A percentile compares a stretch with the other conserved stretches of the same genome.
Conservation (phyloP, 64 coral and sea anemone species). For the Platygyra sinensis region DNA sequence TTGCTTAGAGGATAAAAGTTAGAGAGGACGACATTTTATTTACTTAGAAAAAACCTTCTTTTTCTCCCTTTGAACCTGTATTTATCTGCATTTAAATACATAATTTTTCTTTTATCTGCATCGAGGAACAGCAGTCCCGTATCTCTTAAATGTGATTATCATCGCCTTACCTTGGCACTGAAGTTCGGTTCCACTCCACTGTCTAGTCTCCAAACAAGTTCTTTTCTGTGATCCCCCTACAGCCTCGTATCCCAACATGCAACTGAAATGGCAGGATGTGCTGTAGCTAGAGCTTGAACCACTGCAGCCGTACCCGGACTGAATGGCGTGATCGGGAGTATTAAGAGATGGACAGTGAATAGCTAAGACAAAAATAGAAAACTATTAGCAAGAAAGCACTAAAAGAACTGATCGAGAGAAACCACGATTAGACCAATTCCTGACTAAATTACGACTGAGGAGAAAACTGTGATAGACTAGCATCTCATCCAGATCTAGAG, state of each 20-base stretch:
- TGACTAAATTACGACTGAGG: too few relatives aligned
- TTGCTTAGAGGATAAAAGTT: too few relatives aligned
- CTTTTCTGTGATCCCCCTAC: constrained; percentile 24
- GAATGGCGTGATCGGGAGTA: constrained; percentile 9
- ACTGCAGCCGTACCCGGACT: constrained; percentile 24
- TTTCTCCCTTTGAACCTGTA: too few relatives aligned
- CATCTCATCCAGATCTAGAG: too few relatives aligned
- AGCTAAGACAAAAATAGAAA: constrained; percentile 7
- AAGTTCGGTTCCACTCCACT: constrained; percentile 44
- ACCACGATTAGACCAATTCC: too few relatives aligned
- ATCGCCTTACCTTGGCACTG: constrained; percentile 38
- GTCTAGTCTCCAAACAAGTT: constrained; percentile 28
- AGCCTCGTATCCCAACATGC: constrained; percentile 31
- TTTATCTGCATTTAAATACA: too few relatives aligned
- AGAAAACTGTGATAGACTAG: neutral
- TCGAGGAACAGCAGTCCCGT: neutral
- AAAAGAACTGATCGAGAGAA: too few relatives aligned
- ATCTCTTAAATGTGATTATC: neutral
- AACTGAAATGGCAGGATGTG: constrained; percentile 43
- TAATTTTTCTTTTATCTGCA: too few relatives aligned
- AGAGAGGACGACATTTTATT: too few relatives aligned
- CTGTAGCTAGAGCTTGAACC: constrained; percentile 8
- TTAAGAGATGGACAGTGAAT: constrained; percentile 12
- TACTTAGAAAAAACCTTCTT: too few relatives aligned
- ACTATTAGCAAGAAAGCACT: neutral